Evolutionary conservation across 1,140 invertebrate species (phyloP).

Genomic region (Nylanderia fulva): DNA sequence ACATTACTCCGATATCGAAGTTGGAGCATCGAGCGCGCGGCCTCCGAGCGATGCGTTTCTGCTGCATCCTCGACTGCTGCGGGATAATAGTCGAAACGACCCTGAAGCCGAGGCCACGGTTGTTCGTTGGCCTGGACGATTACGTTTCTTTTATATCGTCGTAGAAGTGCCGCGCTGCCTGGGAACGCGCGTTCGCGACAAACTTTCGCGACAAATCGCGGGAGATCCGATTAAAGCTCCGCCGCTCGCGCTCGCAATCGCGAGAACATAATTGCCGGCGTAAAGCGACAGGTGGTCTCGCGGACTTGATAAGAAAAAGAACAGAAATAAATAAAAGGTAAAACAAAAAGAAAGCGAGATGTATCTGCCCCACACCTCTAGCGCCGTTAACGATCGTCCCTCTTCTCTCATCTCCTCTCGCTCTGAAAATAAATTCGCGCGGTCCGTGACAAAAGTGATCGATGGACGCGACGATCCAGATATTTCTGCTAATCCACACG

Average conservation of each 20-base stretch:
- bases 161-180: conserved; percentile 42
- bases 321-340: neutral
- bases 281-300: conserved; percentile 54
- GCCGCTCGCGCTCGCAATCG: conserved; percentile 20
- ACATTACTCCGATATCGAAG: neutral
- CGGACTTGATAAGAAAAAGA: conserved; percentile 10
- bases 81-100: conserved; percentile 78
- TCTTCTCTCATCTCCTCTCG: conserved; percentile 25
- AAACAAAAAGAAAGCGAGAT: conserved; percentile 23
- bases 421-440: conserved; percentile 57
- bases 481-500: conserved; percentile 51
- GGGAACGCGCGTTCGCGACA: conserved; percentile 35
- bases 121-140: conserved; percentile 72
- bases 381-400: conserved; percentile 50
- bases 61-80: conserved; percentile 64
- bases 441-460: conserved; percentile 59
- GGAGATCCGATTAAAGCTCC: conserved; percentile 54
- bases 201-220: conserved; percentile 52
- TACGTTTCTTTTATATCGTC: conserved; percentile 66
- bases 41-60: conserved; percentile 59
- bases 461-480: conserved; percentile 52
- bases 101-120: conserved; percentile 76
- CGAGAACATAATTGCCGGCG: conserved; percentile 34
- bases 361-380: neutral
- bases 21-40: conserved; percentile 19